Conservation (phyloP, 2,113 vertebrate genomes). For the Tautogolabrus adspersus region DNA sequence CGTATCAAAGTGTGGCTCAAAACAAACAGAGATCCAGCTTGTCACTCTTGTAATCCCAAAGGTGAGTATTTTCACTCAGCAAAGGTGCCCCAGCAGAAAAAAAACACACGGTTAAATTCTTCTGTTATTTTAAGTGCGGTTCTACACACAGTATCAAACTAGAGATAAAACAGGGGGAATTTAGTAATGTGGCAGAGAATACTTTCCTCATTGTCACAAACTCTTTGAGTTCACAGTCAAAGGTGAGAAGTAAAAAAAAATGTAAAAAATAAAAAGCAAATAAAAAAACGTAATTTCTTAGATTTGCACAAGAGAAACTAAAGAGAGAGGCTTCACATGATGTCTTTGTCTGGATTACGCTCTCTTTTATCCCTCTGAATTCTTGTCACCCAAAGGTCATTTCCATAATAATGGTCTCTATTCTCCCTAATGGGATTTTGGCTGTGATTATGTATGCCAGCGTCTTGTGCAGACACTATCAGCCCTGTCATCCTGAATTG, state of each 20-base stretch:
- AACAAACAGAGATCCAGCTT: constrained; percentile 75
- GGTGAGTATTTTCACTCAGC: constrained; percentile 51
- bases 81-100: constrained; percentile 43
- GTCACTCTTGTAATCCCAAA: constrained; percentile 72
- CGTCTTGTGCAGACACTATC: constrained; percentile 75
- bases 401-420: constrained; percentile 81
- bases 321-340: constrained; percentile 47
- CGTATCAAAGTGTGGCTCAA: constrained; percentile 78
- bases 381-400: constrained; percentile 80
- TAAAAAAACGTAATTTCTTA: constrained; percentile 44
- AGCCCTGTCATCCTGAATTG: constrained; percentile 75
- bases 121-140: constrained; percentile 17
- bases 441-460: constrained; percentile 78
- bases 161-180: constrained; percentile 21
- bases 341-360: constrained; percentile 72
- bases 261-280: constrained; percentile 31
- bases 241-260: constrained; percentile 24
- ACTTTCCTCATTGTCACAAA: constrained; percentile 25
- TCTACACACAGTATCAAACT: constrained; percentile 22
- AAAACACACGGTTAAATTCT: constrained; percentile 7
- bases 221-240: constrained; percentile 16
- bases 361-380: constrained; percentile 73
- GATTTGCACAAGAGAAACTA: constrained; percentile 58
- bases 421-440: constrained; percentile 80
- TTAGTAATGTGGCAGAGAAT: constrained; percentile 4